These are phyloP conservation scores for Linnaemya tessellans DNA, from an alignment of 2,888 invertebrate genomes.

Conservation along the genomic window DNA sequence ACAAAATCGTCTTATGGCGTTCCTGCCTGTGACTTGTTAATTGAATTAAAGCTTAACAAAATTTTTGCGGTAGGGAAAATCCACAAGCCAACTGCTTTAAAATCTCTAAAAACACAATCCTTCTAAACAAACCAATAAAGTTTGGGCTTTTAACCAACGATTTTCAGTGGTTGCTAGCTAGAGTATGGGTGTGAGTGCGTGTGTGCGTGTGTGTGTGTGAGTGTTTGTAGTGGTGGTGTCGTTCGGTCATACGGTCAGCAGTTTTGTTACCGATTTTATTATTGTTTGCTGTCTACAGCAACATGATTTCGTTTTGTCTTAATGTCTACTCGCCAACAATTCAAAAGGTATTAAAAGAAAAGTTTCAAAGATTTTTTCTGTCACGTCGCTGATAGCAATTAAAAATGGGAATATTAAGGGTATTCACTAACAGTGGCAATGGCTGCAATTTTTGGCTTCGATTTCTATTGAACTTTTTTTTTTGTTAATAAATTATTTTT, in stretches of 20 bases:
- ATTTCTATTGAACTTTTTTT: background rate
- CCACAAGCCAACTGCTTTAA: background rate
- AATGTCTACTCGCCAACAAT: conserved; percentile 22
- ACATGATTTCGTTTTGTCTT: conserved; percentile 46
- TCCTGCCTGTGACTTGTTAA: conserved; percentile 64
- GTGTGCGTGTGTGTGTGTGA: background rate
- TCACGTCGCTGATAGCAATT: conserved; percentile 5
- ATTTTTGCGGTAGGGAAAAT: background rate
- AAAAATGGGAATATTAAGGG: conserved; percentile 4
- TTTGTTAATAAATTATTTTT: background rate
- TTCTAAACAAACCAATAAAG: conserved; percentile 29
- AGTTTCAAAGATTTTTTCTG: conserved; percentile 13
- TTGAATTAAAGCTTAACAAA: conserved; percentile 61
- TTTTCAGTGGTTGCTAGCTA: conserved; percentile 12
- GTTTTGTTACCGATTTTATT: conserved; percentile 46
- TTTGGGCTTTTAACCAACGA: background rate
- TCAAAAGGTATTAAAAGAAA: conserved; percentile 13
- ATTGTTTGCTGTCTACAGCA: conserved; percentile 5
- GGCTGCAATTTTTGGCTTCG: background rate
- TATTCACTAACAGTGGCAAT: background rate
- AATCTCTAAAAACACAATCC: background rate
- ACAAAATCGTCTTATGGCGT: conserved; percentile 51
- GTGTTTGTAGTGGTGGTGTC: background rate
- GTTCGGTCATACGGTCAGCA: background rate
- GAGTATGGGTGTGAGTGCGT: background rate